Conservation (phyloP, 2,113 vertebrate species). For the Catharus minimus region DNA sequence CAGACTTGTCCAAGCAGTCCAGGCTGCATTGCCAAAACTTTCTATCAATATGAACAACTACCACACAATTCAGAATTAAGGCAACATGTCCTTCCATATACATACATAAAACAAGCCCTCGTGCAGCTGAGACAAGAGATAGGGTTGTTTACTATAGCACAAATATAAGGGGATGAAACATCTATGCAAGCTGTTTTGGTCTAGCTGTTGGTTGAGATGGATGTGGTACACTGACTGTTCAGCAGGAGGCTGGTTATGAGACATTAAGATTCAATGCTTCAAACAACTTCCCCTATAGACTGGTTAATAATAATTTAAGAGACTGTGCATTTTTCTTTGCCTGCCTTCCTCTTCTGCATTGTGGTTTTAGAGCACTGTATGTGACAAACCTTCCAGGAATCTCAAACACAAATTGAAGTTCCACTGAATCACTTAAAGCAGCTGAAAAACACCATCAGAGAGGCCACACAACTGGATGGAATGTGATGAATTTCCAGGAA, state of each 20-base stretch:
- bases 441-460: not conserved
- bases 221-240: not conserved
- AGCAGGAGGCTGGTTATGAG: not conserved
- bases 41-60: not conserved
- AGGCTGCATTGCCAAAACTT: not conserved
- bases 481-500: slow-evolving; percentile 48
- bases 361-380: slow-evolving; percentile 1
- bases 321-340: not conserved
- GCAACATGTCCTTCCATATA: not conserved
- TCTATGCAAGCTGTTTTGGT: not conserved
- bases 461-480: not conserved
- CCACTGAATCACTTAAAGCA: slow-evolving; percentile 16
- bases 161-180: not conserved
- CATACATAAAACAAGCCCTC: not conserved
- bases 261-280: not conserved
- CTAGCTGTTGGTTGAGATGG: not conserved
- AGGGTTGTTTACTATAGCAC: not conserved
- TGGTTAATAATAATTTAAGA: not conserved
- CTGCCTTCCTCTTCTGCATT: not conserved
- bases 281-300: not conserved
- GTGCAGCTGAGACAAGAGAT: not conserved
- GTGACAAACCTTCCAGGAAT: slow-evolving; percentile 58
- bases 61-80: not conserved
- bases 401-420: slow-evolving; percentile 29
- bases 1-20: not conserved